These are phyloP conservation scores for Coilia nasus DNA, from an alignment of 2,797 vertebrate genomes.

Conservation along the genomic window DNA sequence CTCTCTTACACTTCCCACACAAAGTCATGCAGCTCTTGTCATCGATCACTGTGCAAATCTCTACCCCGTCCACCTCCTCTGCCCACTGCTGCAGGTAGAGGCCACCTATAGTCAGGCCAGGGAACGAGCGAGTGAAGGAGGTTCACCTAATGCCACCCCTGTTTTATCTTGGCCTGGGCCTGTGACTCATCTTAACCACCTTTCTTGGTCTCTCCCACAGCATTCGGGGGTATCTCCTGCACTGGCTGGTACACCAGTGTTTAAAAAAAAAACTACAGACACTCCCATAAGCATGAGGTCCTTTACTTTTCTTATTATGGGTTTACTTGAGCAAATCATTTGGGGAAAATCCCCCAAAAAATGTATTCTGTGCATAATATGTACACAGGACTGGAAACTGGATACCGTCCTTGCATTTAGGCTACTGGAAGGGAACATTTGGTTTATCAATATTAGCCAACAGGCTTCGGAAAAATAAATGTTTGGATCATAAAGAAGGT, in stretches of 20 bases:
- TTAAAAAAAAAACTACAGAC: no score
- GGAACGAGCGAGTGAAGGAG: neutral
- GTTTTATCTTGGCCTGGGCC: neutral
- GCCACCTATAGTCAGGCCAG: neutral
- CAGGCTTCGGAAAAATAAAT: neutral
- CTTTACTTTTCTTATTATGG: neutral
- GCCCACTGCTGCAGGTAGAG: neutral
- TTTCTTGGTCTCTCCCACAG: neutral
- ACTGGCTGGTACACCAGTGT: neutral
- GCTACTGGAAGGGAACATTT: neutral
- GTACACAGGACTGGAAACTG: neutral
- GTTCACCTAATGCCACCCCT: slow-evolving; percentile 7
- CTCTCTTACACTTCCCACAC: neutral
- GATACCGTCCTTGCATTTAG: neutral
- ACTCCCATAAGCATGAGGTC: neutral
- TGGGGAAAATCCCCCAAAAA: neutral
- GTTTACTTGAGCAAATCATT: neutral
- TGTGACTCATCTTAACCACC: neutral
- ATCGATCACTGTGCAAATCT: neutral
- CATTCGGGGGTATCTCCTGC: neutral
- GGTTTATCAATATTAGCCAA: neutral
- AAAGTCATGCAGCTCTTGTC: neutral
- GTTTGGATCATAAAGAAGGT: neutral
- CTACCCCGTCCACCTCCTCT: neutral
- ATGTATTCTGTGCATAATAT: neutral